Evolutionary conservation across 2,888 invertebrate genomes (phyloP), one percentile per base, ranked within the genome.

Genomic region (Parascotia fuliginaria): DNA sequence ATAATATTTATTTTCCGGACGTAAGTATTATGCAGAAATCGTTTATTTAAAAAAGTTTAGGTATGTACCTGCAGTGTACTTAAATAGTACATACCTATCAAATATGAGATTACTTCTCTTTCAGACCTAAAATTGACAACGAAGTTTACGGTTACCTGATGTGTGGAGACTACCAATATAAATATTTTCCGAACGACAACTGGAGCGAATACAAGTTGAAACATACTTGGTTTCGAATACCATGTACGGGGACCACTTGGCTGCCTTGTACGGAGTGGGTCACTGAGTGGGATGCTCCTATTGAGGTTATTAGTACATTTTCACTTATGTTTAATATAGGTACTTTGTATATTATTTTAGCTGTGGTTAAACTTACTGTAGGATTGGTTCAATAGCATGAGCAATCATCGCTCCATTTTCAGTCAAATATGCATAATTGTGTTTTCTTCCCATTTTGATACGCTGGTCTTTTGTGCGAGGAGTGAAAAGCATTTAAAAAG

Each of bases 171-270:
- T 91, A 77, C 52, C 89, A 89, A 63, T 75, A 70, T 33, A 88
- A 87, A 56, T 65, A 46, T 7, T 74, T 64, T 15, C 69, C 76
- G 2, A 45, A 42, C 4, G 66, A 72, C 0, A 28, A 51, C 0
- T 16, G 41, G 1, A 60, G 60, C 27, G 48, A 48, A 5, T 53
- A 65, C 2, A 86, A 81, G 57, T 42, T 83, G 19, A 87, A 83
- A 47, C 91, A 92, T 54, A 80, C 81, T 0, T 87, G 87, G 86
- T 91, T 91, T 47, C 82, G 92, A 2, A 80, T 92, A 56, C 89
- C 91, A 1, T 92, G 91, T 53, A 82, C 89, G 12, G 92, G 89
- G 0, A 85, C 90, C 56, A 92, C 92, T 1, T 89, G 87, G 87
- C 55, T 70, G 6, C 84, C 87, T 3, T 91, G 91, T 54, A 81